Conservation (phyloP, 2,888 invertebrate species). For the Dastarcus helophoroides region DNA sequence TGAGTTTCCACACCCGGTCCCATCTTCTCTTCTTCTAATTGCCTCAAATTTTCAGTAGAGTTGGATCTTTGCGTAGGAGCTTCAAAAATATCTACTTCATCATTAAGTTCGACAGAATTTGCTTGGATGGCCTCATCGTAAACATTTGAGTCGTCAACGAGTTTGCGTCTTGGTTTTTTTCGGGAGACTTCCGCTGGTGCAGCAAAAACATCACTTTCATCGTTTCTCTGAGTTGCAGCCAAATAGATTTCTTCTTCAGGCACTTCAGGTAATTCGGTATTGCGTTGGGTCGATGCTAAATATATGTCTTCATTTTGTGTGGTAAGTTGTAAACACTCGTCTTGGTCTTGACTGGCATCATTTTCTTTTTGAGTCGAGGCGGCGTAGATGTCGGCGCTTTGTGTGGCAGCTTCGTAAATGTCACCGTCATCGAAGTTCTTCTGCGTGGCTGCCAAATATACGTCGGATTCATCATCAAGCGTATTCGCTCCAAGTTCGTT, state of each 20-base stretch:
- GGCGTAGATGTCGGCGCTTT: constrained; percentile 8
- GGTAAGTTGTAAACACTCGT: no score
- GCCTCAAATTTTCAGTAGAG: background rate
- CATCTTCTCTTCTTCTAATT: no score
- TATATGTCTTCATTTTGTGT: constrained; percentile 5
- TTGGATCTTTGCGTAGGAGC: constrained; percentile 10
- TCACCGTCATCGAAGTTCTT: constrained; percentile 4
- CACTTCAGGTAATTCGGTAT: constrained; percentile 5
- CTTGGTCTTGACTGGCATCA: constrained; percentile 3
- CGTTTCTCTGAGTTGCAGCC: background rate
- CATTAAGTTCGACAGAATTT: no score
- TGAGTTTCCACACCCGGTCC: no score
- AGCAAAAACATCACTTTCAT: constrained; percentile 1
- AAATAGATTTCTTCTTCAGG: constrained; percentile 4
- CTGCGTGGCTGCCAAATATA: background rate
- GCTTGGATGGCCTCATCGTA: no score
- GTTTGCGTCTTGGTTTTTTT: no score
- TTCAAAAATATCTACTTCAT: constrained; percentile 8
- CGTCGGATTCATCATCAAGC: no score
- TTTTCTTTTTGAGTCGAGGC: constrained; percentile 11
- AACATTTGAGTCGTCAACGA: no score
- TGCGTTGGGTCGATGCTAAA: constrained; percentile 2
- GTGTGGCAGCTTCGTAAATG: constrained; percentile 4
- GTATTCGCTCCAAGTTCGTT: no score
- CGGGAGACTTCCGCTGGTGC: no score